Evolutionary conservation across 2,888 invertebrate species (phyloP), one percentile per base, ranked within the genome.

Genomic region (Neoascia interrupta): DNA sequence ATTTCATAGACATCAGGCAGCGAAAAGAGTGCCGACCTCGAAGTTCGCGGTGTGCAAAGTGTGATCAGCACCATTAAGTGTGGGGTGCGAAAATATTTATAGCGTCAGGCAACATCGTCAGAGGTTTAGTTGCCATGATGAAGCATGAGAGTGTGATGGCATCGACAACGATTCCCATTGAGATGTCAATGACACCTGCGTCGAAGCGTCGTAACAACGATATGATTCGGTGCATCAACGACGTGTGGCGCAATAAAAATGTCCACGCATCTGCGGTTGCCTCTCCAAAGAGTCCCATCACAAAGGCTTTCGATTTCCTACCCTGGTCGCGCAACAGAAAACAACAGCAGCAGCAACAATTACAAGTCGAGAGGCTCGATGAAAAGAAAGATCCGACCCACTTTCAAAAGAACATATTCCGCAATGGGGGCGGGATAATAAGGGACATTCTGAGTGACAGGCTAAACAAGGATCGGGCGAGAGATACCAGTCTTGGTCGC

Each of bases 301-400:
- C 86, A 58, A 88, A 87, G 81, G 88, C 88, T 34, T 87, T 88
- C 60, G 88, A 88, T 56, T 88, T 88, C 49, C 82, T 88, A 10
- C 87, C 88, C 26, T 88, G 88, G 88, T 70, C 86, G 8, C 84
- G 86, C 37, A 86, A 83, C 61, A 86, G 83, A 75, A 87, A 85
- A 61, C 76, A 58, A 26, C 68, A 56, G 18, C 81, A 79, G 11
- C 68, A 56, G 18, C 81, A 79, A 15, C 68, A 68, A 15, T 54
- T 36, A 73, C 81, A 28, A 36, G 53, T 28, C 74, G 81, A 64
- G 16, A 53, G 23, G 5, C 31, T 64, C 4, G 73, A 82, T 1
- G 79, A 81, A 3, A 82, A 81, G 61, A 82, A 81, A 19, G 81
- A 84, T 4, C 83, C 84, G 18, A 83, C 84, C 47, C 85, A 86